Base-by-base conservation (phyloP, 2,888 invertebrate species). In the Aspidiotus rigidus region DNA sequence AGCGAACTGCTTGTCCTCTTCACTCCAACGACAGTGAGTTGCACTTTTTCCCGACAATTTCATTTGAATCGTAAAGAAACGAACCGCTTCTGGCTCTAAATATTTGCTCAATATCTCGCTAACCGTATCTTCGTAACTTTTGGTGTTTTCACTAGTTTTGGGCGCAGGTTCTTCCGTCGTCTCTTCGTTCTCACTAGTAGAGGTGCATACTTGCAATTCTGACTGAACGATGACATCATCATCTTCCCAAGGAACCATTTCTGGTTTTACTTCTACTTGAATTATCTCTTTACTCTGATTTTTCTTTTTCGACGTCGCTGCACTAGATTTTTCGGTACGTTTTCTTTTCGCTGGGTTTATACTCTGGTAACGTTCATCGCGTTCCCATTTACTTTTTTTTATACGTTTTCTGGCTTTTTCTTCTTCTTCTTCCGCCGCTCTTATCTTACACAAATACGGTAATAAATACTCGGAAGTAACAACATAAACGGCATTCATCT, bases 31-130 rank as follows among this genome's bases (percentile, higher is more conserved):
- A 11, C 42, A 69, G 2, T 54, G 55, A 28, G n/a, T 62, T 13
- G 53, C 3, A 11, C n/a, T 62, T 69, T 69, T 69, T 16, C 57
- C 63, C 1, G 62, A 5, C n/a, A n/a, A 28, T n/a, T 63, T 69
- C 69, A 69, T 62, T 40, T 69, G 69, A 57, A 8, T 69, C 5
- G 56, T 7, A 49, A 69, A 69, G 57, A 69, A 69, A n/a, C 62
- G 54, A 5, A 69, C 69, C 16, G 62, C 69, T 17, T 69, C 69
- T 44, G 11, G 15, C 42, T 69, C 69, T 49, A 69, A 62, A 62
- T 69, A 69, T 28, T 56, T 62, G 6, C 54, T 17, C 28, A 69
- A 44, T 40, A 62, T 69, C 42, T 17, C 40, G 16, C 62, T 57
- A 13, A 62, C 44, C 11, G 62, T 44, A 7, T 57, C 56, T 49